Base-by-base conservation (phyloP, 2,888 invertebrate species). In the Drosophila sordidula region DNA sequence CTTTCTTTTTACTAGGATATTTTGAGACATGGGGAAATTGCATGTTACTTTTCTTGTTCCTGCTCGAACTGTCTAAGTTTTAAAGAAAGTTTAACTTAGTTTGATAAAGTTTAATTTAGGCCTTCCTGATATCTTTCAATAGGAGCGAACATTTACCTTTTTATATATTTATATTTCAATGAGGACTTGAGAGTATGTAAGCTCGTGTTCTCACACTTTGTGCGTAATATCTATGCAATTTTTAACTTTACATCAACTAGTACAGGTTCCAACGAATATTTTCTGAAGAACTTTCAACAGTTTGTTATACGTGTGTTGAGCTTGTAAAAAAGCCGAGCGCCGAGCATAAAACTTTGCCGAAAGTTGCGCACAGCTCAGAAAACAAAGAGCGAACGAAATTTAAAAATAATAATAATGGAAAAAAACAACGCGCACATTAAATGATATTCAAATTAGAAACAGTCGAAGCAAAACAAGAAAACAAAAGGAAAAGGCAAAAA, bases 401-500 rank as follows among this genome's bases (percentile, higher is more conserved):
- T 41, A n/a, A 57, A 66, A 62, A 70, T 56, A 66, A 68, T 54
- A 59, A 56, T 50, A 50, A 63, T 41, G 45, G n/a, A 56, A 59
- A 42, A 42, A 58, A 52, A 36, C 61, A 34, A 25, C 45, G 46
- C 52, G 44, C 51, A 59, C 51, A 62, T 76, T 70, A 80, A 79
- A 81, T 70, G 65, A 81, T 75, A 80, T 81, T 80, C 77, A 81
- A 80, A 80, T 81, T 81, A 79, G 71, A 81, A 81, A 59, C 68
- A 76, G 64, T 72, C 51, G n/a, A 64, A 63, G 49, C 66, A 66
- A 9, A 32, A 34, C 32, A 49, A 34, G 14, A 4, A 22, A 38
- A 38, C 16, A 9, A 22, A 18, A 0, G 6, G 2, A 29, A 22
- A 18, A 2, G 18, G 3, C 1, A 34, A 34, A 34, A 12, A 66